Base-by-base conservation (phyloP, 2,797 vertebrate genomes). In the Benthosema pterotum region DNA sequence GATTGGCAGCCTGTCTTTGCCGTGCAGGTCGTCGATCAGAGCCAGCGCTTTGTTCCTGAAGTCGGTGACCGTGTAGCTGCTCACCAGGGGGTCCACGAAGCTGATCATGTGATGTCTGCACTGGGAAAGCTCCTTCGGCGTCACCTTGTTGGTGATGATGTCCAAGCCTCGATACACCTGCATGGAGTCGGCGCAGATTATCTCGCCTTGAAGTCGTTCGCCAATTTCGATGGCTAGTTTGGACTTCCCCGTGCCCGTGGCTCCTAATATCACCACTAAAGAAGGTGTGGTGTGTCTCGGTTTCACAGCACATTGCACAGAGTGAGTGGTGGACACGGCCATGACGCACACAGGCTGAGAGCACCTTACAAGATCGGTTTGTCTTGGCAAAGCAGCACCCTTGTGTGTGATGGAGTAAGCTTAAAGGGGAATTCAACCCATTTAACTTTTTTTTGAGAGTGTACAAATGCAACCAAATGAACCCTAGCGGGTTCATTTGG, bases 31-130 rank as follows among this genome's bases (percentile, higher is more conserved):
- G 62, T 96, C 93, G 52, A 99, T 99, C 22, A 99, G 84, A 57
- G 92, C 51, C 62, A 94, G 67, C 0, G 96, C 96, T 89, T 94
- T 94, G 90, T 97, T 96, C 80, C 95, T 93, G 93, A 99, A 99
- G 89, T 99, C 96, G 79, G 97, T 93, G 74, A 99, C 96, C 0
- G 95, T 98, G 88, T 95, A 97, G 90, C 87, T 93, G 69, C 89
- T 94, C 59, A 98, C 91, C 0, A 98, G 87, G 4, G 97, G 97
- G 87, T 99, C 97, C 89, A 98, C 92, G 2, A 96, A 97, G 84
- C 95, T 91, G 89, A 98, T 96, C 97, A 99, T 99, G 89, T 99
- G 97, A 87, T 99, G 97, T 1, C 17, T 91, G 90, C 97, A 99
- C 46, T 94, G 89, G 4, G 74, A 77, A 58, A 92, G 86, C 75